A percentile compares a stretch with the other conserved stretches of the same genome.
Evolutionary conservation across 2,113 vertebrate genomes (phyloP).

Genomic region (Heteronetta atricapilla): DNA sequence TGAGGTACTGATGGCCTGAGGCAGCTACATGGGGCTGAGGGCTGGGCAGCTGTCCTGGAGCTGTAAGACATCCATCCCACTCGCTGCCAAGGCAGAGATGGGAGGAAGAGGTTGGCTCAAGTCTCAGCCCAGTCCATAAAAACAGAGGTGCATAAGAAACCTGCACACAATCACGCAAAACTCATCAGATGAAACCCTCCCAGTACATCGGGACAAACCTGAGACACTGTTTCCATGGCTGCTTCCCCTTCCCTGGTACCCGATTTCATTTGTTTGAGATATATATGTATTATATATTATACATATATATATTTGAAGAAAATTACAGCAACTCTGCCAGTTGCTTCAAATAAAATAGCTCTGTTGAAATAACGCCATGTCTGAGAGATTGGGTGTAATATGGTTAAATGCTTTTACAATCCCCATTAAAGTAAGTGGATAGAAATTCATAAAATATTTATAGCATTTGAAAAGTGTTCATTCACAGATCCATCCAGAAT

Average conservation of each 20-base stretch:
- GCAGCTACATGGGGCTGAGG: neutral
- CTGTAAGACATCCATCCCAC: neutral
- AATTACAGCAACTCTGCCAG: constrained; percentile 25
- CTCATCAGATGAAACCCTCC: neutral
- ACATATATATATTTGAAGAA: constrained; percentile 51
- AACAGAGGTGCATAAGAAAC: neutral
- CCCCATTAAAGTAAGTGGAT: constrained; percentile 82
- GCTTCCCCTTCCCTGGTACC: neutral
- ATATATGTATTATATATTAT: neutral
- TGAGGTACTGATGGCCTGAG: neutral
- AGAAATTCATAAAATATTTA: constrained; percentile 84
- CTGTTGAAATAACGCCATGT: constrained; percentile 77
- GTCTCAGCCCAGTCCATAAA: constrained; percentile 1
- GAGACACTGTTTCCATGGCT: neutral
- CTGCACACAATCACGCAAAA: neutral
- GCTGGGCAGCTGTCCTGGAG: neutral
- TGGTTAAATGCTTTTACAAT: constrained; percentile 84
- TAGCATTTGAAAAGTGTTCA: constrained; percentile 75
- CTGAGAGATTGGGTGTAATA: constrained; percentile 77
- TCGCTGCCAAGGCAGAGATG: neutral
- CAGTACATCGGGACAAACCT: neutral
- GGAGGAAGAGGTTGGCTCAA: neutral
- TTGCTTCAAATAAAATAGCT: constrained; percentile 74
- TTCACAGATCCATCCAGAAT: constrained; percentile 69
- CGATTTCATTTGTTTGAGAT: constrained; percentile 14